A percentile compares a stretch with the other conserved stretches of the same genome.
Conservation (phyloP, 2,113 vertebrate species). For the Spea bombifrons region DNA sequence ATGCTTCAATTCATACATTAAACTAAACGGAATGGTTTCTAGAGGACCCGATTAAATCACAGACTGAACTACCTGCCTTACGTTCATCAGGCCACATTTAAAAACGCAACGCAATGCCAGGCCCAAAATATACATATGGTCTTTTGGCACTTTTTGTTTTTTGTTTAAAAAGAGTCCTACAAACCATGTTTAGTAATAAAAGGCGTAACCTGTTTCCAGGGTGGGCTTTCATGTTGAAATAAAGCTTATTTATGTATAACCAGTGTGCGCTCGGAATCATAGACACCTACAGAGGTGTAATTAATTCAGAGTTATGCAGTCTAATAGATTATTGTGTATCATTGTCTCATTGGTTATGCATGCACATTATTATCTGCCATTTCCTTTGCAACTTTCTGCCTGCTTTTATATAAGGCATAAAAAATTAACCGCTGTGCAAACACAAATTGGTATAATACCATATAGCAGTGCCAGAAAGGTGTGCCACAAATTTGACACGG, state of each 20-base stretch:
- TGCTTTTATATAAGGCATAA: background rate
- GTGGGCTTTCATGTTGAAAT: background rate
- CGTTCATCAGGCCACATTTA: conserved; percentile 1
- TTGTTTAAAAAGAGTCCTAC: conserved; percentile 26
- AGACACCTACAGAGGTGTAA: conserved; percentile 21
- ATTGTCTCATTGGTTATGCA: conserved; percentile 35
- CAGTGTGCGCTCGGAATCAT: background rate
- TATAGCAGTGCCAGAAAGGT: background rate
- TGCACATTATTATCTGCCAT: conserved; percentile 16
- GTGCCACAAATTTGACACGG: background rate
- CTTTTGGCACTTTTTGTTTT: conserved; percentile 33
- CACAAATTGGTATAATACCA: background rate
- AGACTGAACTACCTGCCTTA: conserved; percentile 37
- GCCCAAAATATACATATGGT: background rate
- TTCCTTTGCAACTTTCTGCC: background rate
- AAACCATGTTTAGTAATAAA: background rate
- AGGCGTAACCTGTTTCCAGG: too few relatives aligned
- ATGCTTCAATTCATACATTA: conserved; percentile 47
- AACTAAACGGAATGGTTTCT: conserved; percentile 46
- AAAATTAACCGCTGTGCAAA: background rate
- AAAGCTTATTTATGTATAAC: conserved; percentile 5
- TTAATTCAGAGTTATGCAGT: conserved; percentile 8
- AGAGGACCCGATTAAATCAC: conserved; percentile 40
- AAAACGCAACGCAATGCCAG: conserved; percentile 18
- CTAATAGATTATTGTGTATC: conserved; percentile 22